Conservation (phyloP, 1,140 invertebrate genomes). For the Cecropterus lyciades region DNA sequence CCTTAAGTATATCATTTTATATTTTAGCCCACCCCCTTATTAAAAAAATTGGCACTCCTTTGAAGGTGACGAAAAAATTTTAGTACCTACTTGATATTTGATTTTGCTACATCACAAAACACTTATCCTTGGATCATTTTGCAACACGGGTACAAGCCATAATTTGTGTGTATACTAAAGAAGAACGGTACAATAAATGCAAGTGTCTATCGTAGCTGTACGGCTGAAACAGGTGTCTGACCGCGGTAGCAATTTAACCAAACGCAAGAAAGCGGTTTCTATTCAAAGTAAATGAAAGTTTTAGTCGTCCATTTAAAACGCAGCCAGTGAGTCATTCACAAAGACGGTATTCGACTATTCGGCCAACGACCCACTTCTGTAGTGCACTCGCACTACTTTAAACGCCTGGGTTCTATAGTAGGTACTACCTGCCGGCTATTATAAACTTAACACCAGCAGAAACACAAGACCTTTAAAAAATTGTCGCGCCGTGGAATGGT, state of each 20-base stretch:
- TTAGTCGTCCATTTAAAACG: conserved; percentile 59
- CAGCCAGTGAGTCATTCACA: conserved; percentile 66
- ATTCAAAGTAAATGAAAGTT: conserved; percentile 30
- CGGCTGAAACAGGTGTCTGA: neutral
- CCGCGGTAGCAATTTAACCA: neutral
- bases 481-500: neutral
- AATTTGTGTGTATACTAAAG: no score
- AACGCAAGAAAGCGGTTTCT: conserved; percentile 11
- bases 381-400: conserved; percentile 51
- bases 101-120: no score
- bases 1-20: no score
- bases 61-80: no score
- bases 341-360: conserved; percentile 73
- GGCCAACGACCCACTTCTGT: conserved; percentile 78
- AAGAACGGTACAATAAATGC: conserved; percentile 18
- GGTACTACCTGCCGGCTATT: conserved; percentile 42
- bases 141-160: no score
- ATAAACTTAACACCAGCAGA: conserved; percentile 30
- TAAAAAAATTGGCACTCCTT: no score
- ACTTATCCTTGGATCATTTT: no score
- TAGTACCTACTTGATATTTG: no score
- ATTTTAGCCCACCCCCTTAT: no score
- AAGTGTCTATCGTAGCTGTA: conserved; percentile 9
- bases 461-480: neutral
- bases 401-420: conserved; percentile 39